Evolutionary conservation across 1,140 invertebrate species (phyloP), one percentile per base, ranked within the genome.

Genomic region (Leptinotarsa undecemlineata): DNA sequence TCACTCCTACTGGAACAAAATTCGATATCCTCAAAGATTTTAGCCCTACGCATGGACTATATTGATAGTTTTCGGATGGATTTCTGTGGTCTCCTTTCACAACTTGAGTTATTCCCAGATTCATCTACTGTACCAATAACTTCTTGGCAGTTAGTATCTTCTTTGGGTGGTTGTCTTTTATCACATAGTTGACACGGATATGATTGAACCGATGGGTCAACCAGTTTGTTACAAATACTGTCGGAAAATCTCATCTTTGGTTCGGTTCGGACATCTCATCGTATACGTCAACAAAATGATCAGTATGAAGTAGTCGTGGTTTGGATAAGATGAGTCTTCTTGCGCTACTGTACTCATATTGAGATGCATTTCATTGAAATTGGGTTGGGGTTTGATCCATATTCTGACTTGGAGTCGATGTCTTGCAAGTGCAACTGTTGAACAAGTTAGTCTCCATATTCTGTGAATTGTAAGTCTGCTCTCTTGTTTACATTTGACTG

Each of bases 261-360:
- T n/a, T n/a, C n/a, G n/a, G 20, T 47, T 64, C 19, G 8, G 21
- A 17, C 4, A 47, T 21, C 48, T 68, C 57, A 62, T 67, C 61
- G 17, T 76, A 21, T 23, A 72, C 69, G 26, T 79, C 78, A 48
- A 62, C 71, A 23, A 77, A 26, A 51, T 69, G 68, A 5, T 47
- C 74, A 21, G 64, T n/a, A 26, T 57, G 33, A 20, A 20, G 19
- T 5, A 20, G 26, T 21, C 33, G 47, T 57, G 51, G 21, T 70
- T 79, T 74, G 17, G 51, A 72, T 6, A 77, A 21, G 48, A 72
- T 48, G 73, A 79, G 63, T 74, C 76, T 76, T 71, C 64, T 76
- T n/a, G 19, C 64, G 73, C 77, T 57, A 62, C 74, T 11, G 33
- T 42, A 42, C 2, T 11, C 8, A 42, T 8, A 42, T 42, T 42